phyloP scores from a whole-genome alignment of 2,113 vertebrate species.

The Synodontis membranacea region DNA sequence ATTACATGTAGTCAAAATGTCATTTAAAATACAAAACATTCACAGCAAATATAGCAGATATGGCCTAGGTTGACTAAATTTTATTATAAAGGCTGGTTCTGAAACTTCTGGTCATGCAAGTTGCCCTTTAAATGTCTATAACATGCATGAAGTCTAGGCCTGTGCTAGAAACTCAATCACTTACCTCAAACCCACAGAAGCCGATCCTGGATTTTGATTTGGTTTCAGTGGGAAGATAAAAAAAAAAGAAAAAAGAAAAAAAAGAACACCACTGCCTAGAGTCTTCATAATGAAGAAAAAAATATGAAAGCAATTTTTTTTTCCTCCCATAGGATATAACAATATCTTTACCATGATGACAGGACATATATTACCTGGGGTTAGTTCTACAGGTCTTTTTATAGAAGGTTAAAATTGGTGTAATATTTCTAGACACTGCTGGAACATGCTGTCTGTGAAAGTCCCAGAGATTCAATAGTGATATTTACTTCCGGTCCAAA shows the following conservation, averaged over 20 bases:
- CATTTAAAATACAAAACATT: no score
- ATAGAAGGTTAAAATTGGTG: not conserved
- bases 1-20: no score
- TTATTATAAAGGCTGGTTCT: not conserved
- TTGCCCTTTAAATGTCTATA: not conserved
- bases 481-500: not conserved
- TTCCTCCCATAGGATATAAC: not conserved
- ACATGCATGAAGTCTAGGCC: not conserved
- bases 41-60: no score
- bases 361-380: not conserved
- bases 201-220: not conserved
- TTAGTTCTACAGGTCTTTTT: not conserved
- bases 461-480: not conserved
- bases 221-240: no score
- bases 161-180: not conserved
- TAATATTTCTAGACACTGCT: not conserved
- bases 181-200: not conserved
- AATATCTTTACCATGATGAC: not conserved
- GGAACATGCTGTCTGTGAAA: not conserved
- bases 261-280: no score
- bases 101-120: not conserved
- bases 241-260: not conserved
- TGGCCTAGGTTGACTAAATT: not conserved
- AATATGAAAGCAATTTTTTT: not conserved
- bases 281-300: not conserved